phyloP scores from a whole-genome alignment of 2,888 invertebrate species.

The Hirtodrosophila trivittata region DNA sequence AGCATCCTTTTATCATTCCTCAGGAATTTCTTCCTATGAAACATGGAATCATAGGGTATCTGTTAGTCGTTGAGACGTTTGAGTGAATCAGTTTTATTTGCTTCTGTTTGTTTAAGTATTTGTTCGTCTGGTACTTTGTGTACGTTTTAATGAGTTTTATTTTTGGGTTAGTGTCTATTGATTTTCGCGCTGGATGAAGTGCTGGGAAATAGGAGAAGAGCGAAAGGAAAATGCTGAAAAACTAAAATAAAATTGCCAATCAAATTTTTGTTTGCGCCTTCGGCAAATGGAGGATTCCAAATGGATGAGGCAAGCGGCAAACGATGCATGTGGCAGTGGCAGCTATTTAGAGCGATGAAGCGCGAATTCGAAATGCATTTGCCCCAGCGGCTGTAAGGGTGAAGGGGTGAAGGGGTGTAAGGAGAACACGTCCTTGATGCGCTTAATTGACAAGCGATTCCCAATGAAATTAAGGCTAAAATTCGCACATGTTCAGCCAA shows the following conservation, averaged over 20 bases:
- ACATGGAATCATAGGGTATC: background rate
- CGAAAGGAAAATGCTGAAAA: conserved; percentile 4
- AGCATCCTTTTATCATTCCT: background rate
- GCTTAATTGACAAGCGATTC: conserved; percentile 71
- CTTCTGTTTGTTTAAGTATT: conserved; percentile 8
- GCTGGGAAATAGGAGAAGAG: conserved; percentile 2
- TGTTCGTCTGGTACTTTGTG: conserved; percentile 9
- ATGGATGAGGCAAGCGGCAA: background rate
- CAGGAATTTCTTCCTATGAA: no score
- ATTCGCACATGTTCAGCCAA: conserved; percentile 4
- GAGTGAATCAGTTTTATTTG: conserved; percentile 1
- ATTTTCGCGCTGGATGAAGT: conserved; percentile 1
- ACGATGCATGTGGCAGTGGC: conserved; percentile 16
- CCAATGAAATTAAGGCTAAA: conserved; percentile 60
- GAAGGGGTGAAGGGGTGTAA: conserved; percentile 14
- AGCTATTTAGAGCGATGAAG: conserved; percentile 17
- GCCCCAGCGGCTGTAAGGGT: background rate
- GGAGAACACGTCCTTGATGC: conserved; percentile 51
- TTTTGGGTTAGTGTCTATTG: conserved; percentile 14
- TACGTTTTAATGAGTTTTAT: conserved; percentile 12
- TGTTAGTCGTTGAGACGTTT: background rate
- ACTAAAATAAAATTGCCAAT: conserved; percentile 51
- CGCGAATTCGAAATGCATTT: conserved; percentile 37
- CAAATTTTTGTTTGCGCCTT: conserved; percentile 8
- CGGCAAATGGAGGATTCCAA: background rate